Conservation (phyloP, 1,140 invertebrate species). For the Drosophila nigromelanica region DNA sequence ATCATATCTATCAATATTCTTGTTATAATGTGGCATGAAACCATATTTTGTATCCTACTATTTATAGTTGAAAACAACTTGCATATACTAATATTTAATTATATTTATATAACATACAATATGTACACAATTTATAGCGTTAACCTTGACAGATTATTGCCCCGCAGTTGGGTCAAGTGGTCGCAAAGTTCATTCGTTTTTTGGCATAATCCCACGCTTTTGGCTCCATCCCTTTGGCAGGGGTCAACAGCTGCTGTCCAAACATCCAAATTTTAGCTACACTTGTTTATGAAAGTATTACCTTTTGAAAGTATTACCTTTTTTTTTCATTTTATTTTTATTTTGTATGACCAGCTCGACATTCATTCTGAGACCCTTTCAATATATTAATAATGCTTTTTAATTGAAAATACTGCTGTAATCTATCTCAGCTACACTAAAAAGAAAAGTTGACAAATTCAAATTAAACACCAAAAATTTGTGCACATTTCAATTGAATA, state of each 20-base stretch:
- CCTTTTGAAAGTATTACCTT: conserved; percentile 1
- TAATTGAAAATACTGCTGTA: too few relatives aligned
- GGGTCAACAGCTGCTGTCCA: conserved; percentile 19
- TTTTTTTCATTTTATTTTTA: neutral
- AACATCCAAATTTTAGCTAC: conserved; percentile 14
- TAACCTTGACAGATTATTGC: conserved; percentile 17
- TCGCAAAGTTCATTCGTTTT: conserved; percentile 15
- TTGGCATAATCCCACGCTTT: neutral
- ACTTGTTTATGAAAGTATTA: conserved; percentile 16
- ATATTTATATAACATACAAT: too few relatives aligned
- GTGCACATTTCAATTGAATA: neutral
- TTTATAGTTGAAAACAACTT: too few relatives aligned
- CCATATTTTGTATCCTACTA: too few relatives aligned
- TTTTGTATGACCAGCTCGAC: neutral
- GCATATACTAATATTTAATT: too few relatives aligned
- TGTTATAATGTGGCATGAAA: too few relatives aligned
- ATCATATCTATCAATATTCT: too few relatives aligned
- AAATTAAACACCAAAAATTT: neutral
- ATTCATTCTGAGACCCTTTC: neutral
- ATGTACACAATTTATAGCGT: neutral
- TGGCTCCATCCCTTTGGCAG: neutral
- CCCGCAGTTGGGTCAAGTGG: conserved; percentile 6
- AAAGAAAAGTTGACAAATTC: too few relatives aligned
- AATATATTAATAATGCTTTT: too few relatives aligned
- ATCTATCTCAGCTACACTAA: neutral